Evolutionary conservation across 2,113 vertebrate species (phyloP).

Genomic region (Machaerirhynchus nigripectus): DNA sequence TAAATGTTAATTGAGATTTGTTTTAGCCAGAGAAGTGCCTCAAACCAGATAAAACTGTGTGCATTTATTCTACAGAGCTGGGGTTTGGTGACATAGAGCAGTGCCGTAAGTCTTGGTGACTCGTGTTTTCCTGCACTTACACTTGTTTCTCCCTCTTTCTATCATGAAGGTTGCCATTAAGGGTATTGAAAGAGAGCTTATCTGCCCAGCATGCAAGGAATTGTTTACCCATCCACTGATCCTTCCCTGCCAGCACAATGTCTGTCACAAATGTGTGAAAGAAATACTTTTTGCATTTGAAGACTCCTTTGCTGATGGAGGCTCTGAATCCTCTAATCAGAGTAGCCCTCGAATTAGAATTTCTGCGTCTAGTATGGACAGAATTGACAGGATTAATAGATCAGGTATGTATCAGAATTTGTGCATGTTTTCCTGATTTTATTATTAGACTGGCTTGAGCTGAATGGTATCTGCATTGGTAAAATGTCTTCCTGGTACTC

Average conservation of each 20-base stretch:
- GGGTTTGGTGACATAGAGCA: not conserved
- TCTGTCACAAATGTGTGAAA: constrained; percentile 95
- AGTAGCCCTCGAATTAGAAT: constrained; percentile 88
- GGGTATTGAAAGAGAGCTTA: constrained; percentile 94
- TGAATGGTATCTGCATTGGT: not conserved
- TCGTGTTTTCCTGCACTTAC: not conserved
- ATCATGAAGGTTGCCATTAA: constrained; percentile 84
- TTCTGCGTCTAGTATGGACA: constrained; percentile 87
- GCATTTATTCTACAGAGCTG: not conserved
- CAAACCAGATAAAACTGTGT: not conserved
- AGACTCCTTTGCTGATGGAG: constrained; percentile 85
- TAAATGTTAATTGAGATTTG: not conserved
- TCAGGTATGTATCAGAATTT: constrained; percentile 82
- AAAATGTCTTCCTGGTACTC: not conserved
- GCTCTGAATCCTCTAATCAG: constrained; percentile 89
- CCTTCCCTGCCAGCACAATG: constrained; percentile 94
- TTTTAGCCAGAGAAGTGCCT: not conserved
- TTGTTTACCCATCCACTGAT: constrained; percentile 95
- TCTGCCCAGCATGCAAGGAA: constrained; percentile 96
- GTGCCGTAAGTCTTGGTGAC: not conserved
- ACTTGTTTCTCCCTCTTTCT: not conserved
- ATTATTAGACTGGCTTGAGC: not conserved
- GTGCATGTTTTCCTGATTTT: not conserved
- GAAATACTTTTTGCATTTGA: constrained; percentile 89
- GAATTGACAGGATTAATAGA: constrained; percentile 87